Evolutionary conservation across 2,797 vertebrate species (phyloP).

Genomic region (Mionectes olivaceus): DNA sequence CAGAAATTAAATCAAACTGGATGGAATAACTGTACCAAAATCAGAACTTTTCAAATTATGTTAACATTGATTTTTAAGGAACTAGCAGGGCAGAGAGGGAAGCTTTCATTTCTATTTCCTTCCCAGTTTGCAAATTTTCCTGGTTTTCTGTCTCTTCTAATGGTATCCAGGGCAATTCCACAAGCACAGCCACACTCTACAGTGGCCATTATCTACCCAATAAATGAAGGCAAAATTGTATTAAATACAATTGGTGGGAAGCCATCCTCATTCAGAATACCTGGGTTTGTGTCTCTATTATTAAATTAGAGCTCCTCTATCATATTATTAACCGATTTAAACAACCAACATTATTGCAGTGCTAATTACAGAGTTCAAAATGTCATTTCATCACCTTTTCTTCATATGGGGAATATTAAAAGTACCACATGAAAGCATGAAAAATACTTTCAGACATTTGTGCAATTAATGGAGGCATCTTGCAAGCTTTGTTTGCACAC

Average conservation of each 20-base stretch:
- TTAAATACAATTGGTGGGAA: background rate
- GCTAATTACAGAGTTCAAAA: background rate
- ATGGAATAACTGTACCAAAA: background rate
- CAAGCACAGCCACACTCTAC: background rate
- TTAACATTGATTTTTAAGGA: background rate
- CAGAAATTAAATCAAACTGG: background rate
- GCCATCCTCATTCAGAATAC: background rate
- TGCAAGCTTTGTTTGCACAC: background rate
- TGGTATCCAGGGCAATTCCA: background rate
- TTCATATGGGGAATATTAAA: background rate
- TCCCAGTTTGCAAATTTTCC: background rate
- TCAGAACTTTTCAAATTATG: background rate
- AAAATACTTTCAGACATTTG: background rate
- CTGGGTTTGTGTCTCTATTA: background rate
- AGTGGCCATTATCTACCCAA: background rate
- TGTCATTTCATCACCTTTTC: background rate
- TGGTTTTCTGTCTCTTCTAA: background rate
- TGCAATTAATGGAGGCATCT: background rate
- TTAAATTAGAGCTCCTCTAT: background rate
- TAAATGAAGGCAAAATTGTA: background rate
- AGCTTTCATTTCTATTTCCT: background rate
- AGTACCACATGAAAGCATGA: background rate
- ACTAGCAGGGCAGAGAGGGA: background rate
- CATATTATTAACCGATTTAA: background rate
- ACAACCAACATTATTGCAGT: background rate